Evolutionary conservation across 1,140 invertebrate genomes (phyloP).

Genomic region (Chelonus insularis): DNA sequence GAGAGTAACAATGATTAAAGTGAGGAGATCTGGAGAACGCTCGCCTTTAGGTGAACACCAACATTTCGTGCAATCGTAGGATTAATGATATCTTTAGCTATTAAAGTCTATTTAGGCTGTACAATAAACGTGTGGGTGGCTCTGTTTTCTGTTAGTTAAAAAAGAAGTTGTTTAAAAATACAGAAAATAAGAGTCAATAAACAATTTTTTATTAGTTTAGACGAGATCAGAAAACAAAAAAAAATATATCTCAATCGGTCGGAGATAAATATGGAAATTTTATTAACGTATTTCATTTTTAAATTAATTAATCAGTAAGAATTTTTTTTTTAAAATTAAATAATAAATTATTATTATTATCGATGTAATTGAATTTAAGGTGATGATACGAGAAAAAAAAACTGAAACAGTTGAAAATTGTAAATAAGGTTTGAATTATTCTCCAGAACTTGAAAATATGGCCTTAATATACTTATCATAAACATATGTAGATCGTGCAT

Average conservation of each 20-base stretch:
- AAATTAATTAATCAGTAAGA: too few species aligned
- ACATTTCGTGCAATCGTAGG: slow-evolving; percentile 50
- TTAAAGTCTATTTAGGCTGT: slow-evolving; percentile 22
- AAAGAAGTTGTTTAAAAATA: neutral
- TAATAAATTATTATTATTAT: too few species aligned
- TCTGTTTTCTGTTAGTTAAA: neutral
- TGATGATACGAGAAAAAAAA: neutral
- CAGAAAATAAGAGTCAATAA: neutral
- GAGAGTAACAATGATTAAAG: slow-evolving; percentile 1
- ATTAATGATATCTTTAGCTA: slow-evolving; percentile 40
- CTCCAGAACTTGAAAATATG: slow-evolving; percentile 49
- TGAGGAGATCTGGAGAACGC: slow-evolving; percentile 17
- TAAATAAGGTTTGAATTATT: too few species aligned
- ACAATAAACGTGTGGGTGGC: slow-evolving; percentile 20
- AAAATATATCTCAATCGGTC: neutral
- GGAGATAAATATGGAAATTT: neutral
- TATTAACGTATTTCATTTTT: neutral
- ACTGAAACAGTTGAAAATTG: too few species aligned
- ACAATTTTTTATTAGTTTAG: slow-evolving; percentile 11
- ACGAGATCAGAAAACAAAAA: neutral
- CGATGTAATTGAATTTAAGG: neutral
- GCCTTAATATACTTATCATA: slow-evolving; percentile 57
- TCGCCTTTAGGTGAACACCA: slow-evolving; percentile 30
- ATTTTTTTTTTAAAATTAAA: too few species aligned
- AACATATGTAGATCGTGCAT: slow-evolving; percentile 36